Percentiles rank a stretch among this genome's conserved stretches.
Evolutionary conservation across 2,113 vertebrate genomes (phyloP).

Genomic region (Chrysemys picta): DNA sequence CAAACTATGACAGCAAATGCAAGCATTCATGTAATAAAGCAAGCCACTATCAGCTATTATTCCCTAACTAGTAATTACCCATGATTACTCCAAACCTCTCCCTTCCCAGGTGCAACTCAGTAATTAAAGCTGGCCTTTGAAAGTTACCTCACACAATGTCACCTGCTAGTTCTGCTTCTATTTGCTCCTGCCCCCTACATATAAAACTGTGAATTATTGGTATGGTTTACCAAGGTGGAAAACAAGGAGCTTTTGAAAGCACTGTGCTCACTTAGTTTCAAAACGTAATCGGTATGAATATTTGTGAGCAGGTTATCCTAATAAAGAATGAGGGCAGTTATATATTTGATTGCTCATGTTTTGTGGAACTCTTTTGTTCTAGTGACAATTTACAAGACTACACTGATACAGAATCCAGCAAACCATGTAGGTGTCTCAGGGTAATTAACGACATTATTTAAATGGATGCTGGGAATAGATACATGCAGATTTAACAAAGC

Average conservation of each 20-base stretch:
- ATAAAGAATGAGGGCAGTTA: not conserved
- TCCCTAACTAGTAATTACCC: conserved; percentile 44
- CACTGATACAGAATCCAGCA: not conserved
- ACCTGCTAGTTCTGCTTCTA: conserved; percentile 38
- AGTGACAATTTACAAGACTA: conserved; percentile 20
- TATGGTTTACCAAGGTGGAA: conserved; percentile 43
- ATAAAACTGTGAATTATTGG: conserved; percentile 53
- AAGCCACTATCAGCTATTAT: conserved; percentile 19
- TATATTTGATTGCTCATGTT: conserved; percentile 5
- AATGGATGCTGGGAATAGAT: not conserved
- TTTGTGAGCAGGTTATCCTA: conserved; percentile 28
- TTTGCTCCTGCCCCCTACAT: conserved; percentile 18
- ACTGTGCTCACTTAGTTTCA: not conserved
- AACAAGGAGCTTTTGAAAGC: conserved; percentile 35
- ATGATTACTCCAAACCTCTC: conserved; percentile 16
- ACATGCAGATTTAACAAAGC: not conserved
- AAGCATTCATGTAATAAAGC: not conserved
- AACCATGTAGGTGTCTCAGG: not conserved
- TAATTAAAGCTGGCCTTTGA: conserved; percentile 56
- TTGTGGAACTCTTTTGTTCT: not conserved
- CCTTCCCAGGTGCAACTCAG: not conserved
- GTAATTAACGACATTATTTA: not conserved
- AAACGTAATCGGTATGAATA: conserved; percentile 9
- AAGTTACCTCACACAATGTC: not conserved
- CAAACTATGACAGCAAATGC: not conserved